Evolutionary conservation across 2,113 vertebrate genomes (phyloP), one percentile per base, ranked within the genome.

Genomic region (Boleophthalmus pectinirostris): DNA sequence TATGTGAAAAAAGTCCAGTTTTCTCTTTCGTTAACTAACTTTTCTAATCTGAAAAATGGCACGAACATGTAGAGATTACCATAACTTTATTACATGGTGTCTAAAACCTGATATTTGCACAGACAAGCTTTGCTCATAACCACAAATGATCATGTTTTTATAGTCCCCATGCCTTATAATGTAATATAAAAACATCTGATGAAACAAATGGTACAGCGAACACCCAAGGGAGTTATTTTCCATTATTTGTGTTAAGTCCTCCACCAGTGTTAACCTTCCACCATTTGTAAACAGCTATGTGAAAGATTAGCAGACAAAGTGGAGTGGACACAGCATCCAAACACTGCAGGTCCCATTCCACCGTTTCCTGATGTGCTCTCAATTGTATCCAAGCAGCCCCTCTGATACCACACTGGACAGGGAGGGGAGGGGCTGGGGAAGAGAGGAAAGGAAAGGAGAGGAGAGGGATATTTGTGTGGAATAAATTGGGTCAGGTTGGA

Each of bases 401-500:
- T 85, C 51, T 63, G 75, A 74, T 60, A 57, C 64, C 0, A 25
- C 23, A n/a, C 56, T 14, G 13, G 23, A 58, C 56, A 7, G 23
- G 56, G 13, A 14, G 3, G 33, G 56, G 24, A 53, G 29, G 56
- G 47, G 51, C 10, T 25, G 20, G n/a, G 56, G 1, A 9, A 3
- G 66, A 13, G 14, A 29, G 29, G 29, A 29, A 29, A 24, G 25
- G 9, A n/a, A n/a, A n/a, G n/a, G n/a, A n/a, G 24, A 56, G 45
- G 54, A 25, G 64, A 66, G 15, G 68, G 69, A 61, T 83, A 58
- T 77, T 82, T 83, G 67, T 80, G 68, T 63, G 73, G 66, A 78
- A 74, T 38, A 80, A 88, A 90, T 78, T 91, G 83, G 90, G 89
- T 90, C 88, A 90, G 64, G 53, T 71, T 81, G 53, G 73, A 78